A percentile compares a stretch with the other conserved stretches of the same genome.
Conservation (phyloP, 1,140 invertebrate genomes). For the Drosophila malerkotliana region DNA sequence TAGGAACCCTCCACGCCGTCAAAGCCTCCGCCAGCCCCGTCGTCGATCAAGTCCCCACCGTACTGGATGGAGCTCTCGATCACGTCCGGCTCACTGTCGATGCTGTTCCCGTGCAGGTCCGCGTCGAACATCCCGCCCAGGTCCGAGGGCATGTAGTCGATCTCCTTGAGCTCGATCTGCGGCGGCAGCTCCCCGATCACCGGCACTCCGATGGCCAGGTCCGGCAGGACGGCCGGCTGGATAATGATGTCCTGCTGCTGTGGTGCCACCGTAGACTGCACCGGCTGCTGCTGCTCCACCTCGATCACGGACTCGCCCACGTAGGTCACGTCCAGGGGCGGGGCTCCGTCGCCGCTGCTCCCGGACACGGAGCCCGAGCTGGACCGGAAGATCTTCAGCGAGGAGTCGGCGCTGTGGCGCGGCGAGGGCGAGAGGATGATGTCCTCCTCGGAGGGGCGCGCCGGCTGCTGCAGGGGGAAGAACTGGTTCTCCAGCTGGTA, state of each 20-base stretch:
- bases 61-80: slow-evolving; percentile 80
- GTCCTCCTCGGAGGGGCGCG: slow-evolving; percentile 63
- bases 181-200: slow-evolving; percentile 83
- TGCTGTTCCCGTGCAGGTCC: slow-evolving; percentile 60
- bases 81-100: slow-evolving; percentile 51
- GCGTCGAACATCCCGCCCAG: slow-evolving; percentile 58
- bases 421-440: slow-evolving; percentile 80
- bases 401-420: slow-evolving; percentile 65
- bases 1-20: slow-evolving; percentile 80
- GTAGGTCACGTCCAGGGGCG: slow-evolving; percentile 79
- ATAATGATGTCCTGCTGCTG: slow-evolving; percentile 77
- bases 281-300: slow-evolving; percentile 68
- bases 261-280: background rate
- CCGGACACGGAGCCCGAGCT: background rate
- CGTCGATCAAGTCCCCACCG: slow-evolving; percentile 78
- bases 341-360: slow-evolving; percentile 50
- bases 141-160: slow-evolving; percentile 78
- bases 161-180: slow-evolving; percentile 83
- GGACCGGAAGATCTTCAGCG: slow-evolving; percentile 72
- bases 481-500: slow-evolving; percentile 77
- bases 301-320: slow-evolving; percentile 83
- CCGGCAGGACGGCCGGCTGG: slow-evolving; percentile 78
- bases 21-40: slow-evolving; percentile 76
- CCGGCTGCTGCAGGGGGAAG: slow-evolving; percentile 55
- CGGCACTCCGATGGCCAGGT: slow-evolving; percentile 81